Percentiles rank a stretch among this genome's conserved stretches.
These are phyloP conservation scores for Brachylomia viminalis DNA, from an alignment of 2,888 invertebrate species.

Conservation along the genomic window DNA sequence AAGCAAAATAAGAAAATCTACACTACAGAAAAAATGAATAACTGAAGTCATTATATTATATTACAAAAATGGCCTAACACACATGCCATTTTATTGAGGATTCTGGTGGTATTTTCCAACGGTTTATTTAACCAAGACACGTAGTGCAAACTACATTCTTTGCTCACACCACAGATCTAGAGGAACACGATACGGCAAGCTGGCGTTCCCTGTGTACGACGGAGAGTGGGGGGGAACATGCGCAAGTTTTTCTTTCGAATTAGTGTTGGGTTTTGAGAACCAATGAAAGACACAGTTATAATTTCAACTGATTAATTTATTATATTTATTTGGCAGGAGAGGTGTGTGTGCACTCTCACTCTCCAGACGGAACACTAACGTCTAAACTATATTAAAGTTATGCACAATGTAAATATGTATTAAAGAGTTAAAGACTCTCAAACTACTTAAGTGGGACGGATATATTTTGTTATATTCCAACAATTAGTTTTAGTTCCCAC, in stretches of 20 bases:
- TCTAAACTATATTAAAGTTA: no score
- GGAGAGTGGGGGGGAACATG: background rate
- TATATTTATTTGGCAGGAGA: no score
- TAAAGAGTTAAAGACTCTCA: no score
- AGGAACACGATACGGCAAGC: background rate
- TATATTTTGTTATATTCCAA: no score
- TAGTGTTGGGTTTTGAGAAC: no score
- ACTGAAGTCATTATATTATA: background rate
- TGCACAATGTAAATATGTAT: no score
- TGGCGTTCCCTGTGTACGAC: background rate
- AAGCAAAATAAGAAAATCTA: background rate
- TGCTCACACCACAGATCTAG: slow-evolving; percentile 10
- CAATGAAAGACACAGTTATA: no score
- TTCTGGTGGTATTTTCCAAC: slow-evolving; percentile 11
- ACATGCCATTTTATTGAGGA: slow-evolving; percentile 11
- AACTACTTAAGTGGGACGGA: no score
- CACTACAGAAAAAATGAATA: background rate
- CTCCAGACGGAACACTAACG: no score
- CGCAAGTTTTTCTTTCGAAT: background rate
- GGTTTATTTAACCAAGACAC: slow-evolving; percentile 41
- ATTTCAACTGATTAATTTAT: no score
- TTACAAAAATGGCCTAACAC: background rate
- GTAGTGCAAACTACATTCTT: slow-evolving; percentile 44
- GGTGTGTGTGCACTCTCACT: no score
- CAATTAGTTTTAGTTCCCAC: no score